phyloP scores from a whole-genome alignment of 2,797 vertebrate genomes.

The Myotis daubentonii region DNA sequence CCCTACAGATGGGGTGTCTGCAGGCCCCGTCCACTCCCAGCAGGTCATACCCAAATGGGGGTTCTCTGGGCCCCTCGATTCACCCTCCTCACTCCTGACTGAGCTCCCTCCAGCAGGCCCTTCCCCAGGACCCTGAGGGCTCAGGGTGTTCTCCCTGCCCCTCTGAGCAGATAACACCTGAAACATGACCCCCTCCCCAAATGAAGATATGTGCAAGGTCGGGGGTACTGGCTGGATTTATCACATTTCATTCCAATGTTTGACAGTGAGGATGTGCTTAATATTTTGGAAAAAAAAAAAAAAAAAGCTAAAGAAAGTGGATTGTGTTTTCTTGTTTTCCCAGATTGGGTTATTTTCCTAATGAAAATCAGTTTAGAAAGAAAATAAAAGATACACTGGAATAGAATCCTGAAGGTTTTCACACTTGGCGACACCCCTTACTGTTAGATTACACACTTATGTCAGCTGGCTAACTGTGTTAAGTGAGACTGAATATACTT shows the following conservation, averaged over 20 bases:
- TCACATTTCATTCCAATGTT: not conserved
- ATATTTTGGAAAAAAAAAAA: not conserved
- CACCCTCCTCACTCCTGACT: not conserved
- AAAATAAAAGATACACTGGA: not conserved
- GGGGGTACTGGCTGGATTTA: not conserved
- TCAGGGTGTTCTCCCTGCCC: not conserved
- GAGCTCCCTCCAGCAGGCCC: not conserved
- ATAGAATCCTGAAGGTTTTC: not conserved
- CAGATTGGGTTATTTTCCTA: constrained; percentile 2
- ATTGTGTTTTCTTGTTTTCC: not conserved
- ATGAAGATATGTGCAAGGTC: not conserved
- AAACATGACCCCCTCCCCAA: not conserved
- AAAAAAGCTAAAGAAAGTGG: not conserved
- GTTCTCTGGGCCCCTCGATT: not conserved
- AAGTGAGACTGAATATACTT: not conserved
- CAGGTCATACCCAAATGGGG: accelerated
- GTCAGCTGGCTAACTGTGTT: not conserved
- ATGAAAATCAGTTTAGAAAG: not conserved
- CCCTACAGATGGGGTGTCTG: not conserved
- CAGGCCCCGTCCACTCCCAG: accelerated
- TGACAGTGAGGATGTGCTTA: not conserved
- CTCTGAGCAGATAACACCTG: not conserved
- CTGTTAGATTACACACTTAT: not conserved
- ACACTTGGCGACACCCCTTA: not conserved
- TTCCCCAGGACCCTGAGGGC: not conserved